Evolutionary conservation across 2,113 vertebrate genomes (phyloP), one percentile per base, ranked within the genome.

Genomic region (Peucedramus taeniatus): DNA sequence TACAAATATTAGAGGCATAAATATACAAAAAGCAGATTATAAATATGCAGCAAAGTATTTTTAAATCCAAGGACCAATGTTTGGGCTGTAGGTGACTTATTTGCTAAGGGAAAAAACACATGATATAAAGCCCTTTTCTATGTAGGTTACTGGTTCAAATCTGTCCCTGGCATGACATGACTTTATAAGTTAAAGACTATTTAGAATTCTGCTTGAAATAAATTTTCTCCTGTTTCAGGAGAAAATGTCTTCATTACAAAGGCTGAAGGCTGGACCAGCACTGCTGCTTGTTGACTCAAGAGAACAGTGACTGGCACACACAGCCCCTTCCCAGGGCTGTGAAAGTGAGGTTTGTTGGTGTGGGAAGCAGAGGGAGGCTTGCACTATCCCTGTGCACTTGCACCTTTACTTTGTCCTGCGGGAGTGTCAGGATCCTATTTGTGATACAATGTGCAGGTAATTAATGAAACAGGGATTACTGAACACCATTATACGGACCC

Each of bases 1-100:
- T 96, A 96, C 96, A 96, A 96, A 96, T 96, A 96, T 96, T 97
- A 92, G 92, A 95, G 37, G n/a, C 91, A 96, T 96, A 96, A 96
- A 96, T 96, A 95, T 96, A 97, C 93, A 94, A 96, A 96, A 94
- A 96, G 44, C 39, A 93, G 87, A 95, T 88, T 96, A 95, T 96
- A 94, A 96, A 96, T 96, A 96, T 94, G 83, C 95, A 96, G 92
- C 10, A 33, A 83, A 88, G 63, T 88, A 89, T 94, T 93, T 96
- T 96, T 95, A 96, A 96, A 94, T 72, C 78, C 85, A 91, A 85
- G 90, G 87, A 92, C 90, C 82, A 60, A 13, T 35, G 68, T 80
- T 92, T 96, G 90, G 91, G 42, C 68, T 91, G 78, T 94, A 91
- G 89, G 87, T 96, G 91, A 97, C 87, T 96, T 89, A 92, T 76